Conservation (phyloP, 2,888 invertebrate genomes). For the Petrolisthes cinctipes region DNA sequence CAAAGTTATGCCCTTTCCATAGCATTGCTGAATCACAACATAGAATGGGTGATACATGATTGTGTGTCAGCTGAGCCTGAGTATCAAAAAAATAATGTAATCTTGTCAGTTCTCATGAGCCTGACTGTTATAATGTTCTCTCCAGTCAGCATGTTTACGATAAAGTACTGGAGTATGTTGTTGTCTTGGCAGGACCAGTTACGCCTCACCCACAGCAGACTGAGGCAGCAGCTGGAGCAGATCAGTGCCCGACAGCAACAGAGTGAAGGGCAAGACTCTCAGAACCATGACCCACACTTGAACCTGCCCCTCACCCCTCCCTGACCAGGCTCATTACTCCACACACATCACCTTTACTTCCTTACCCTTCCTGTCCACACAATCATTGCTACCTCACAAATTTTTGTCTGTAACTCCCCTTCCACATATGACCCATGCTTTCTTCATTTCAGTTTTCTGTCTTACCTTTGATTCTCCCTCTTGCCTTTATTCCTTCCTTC, state of each 20-base stretch:
- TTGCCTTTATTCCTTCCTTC: background rate
- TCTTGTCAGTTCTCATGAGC: too few relatives aligned
- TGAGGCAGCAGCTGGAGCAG: slow-evolving; percentile 59
- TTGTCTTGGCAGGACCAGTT: slow-evolving; percentile 42
- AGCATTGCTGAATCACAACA: too few relatives aligned
- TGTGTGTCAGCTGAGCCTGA: too few relatives aligned
- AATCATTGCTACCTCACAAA: too few relatives aligned
- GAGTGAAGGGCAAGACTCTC: slow-evolving; percentile 26
- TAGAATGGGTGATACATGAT: too few relatives aligned
- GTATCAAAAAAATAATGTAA: too few relatives aligned
- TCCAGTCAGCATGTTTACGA: too few relatives aligned
- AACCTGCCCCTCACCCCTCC: slow-evolving; percentile 1
- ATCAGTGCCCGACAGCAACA: slow-evolving; percentile 41
- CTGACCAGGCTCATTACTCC: background rate
- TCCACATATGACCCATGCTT: too few relatives aligned
- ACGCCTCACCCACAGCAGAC: slow-evolving; percentile 41
- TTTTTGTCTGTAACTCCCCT: too few relatives aligned
- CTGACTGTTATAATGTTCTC: too few relatives aligned
- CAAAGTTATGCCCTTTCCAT: too few relatives aligned
- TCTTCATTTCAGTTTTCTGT: background rate
- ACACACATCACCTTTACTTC: background rate
- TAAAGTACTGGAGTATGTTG: too few relatives aligned
- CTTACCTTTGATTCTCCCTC: background rate
- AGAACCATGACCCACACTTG: background rate
- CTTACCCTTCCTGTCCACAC: background rate